phyloP scores from a whole-genome alignment of 37 sponge, comb jelly and placozoan genomes.

The Cliona cf. orientalis region DNA sequence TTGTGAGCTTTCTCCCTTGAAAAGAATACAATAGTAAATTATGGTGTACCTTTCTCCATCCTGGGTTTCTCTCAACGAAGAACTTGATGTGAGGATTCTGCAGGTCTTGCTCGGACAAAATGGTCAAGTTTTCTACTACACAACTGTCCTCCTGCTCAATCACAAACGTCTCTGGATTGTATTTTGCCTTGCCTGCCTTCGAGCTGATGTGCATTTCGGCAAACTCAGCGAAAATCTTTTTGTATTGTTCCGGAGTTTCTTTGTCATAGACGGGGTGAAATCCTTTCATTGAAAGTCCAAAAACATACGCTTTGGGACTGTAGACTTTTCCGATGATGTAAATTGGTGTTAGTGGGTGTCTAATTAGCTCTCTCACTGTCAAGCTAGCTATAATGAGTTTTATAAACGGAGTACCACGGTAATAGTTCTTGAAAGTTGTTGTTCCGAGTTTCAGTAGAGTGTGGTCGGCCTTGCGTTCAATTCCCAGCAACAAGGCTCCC shows the following conservation, averaged over 20 bases:
- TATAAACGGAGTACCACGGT: not conserved
- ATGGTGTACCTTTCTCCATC: slow-evolving; percentile 72
- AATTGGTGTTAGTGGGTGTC: not conserved
- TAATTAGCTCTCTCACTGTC: not conserved
- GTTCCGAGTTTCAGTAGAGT: not conserved
- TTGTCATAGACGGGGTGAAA: slow-evolving; percentile 50
- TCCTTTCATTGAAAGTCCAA: not conserved
- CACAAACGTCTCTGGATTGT: slow-evolving; percentile 43
- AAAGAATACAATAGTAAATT: no score
- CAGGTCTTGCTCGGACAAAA: slow-evolving; percentile 26
- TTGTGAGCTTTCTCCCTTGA: no score
- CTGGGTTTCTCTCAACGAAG: slow-evolving; percentile 63
- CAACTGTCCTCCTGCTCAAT: slow-evolving; percentile 23
- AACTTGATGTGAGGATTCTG: slow-evolving; percentile 75
- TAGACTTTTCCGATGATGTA: not conserved
- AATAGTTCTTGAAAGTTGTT: not conserved
- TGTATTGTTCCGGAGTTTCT: slow-evolving; percentile 35
- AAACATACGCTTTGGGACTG: slow-evolving; percentile 4
- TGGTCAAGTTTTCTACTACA: slow-evolving; percentile 25
- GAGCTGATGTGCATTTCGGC: slow-evolving; percentile 8
- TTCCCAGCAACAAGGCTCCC: slow-evolving; percentile 56
- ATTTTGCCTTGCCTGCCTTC: not conserved
- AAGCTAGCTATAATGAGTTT: not conserved
- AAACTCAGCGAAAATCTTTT: slow-evolving; percentile 58
- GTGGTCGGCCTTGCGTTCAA: not conserved